Percentiles rank a stretch among this genome's conserved stretches.
Conservation (phyloP, 2,113 vertebrate genomes). For the Nothobranchius furzeri region DNA sequence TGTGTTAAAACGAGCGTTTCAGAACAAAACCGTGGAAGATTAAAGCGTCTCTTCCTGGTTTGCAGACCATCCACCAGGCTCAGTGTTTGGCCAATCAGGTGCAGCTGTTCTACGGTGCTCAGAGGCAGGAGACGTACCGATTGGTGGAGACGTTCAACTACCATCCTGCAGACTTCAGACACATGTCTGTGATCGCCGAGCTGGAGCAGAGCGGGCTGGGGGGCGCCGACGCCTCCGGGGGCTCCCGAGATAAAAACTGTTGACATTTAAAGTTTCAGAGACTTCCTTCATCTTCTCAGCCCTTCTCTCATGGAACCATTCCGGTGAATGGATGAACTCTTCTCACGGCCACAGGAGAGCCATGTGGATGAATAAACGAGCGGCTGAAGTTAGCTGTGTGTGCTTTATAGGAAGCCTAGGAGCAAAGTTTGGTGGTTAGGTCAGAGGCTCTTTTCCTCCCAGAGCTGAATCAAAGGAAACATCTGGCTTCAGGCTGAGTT, state of each 20-base stretch:
- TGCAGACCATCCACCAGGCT: conserved; percentile 88
- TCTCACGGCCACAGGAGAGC: neutral
- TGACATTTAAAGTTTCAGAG: neutral
- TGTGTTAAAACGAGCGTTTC: neutral
- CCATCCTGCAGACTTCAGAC: conserved; percentile 87
- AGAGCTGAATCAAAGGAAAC: too few relatives aligned
- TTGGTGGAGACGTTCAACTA: conserved; percentile 94
- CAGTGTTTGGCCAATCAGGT: conserved; percentile 96
- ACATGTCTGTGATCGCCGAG: conserved; percentile 90
- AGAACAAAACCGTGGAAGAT: neutral
- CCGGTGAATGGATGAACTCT: neutral
- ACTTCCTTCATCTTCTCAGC: neutral
- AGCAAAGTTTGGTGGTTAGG: too few relatives aligned
- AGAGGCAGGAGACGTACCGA: conserved; percentile 80
- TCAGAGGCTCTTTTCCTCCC: too few relatives aligned
- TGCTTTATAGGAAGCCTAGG: too few relatives aligned
- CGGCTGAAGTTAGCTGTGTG: too few relatives aligned
- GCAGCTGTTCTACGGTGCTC: conserved; percentile 91
- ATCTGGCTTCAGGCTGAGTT: too few relatives aligned
- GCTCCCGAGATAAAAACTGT: neutral
- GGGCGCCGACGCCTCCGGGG: neutral
- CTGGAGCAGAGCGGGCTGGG: conserved; percentile 89
- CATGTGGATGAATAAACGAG: neutral
- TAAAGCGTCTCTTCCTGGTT: neutral
- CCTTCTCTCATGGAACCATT: neutral